A percentile compares a stretch with the other conserved stretches of the same genome.
phyloP scores from a whole-genome alignment of 2,888 invertebrate species.

The Agrotis segetum region DNA sequence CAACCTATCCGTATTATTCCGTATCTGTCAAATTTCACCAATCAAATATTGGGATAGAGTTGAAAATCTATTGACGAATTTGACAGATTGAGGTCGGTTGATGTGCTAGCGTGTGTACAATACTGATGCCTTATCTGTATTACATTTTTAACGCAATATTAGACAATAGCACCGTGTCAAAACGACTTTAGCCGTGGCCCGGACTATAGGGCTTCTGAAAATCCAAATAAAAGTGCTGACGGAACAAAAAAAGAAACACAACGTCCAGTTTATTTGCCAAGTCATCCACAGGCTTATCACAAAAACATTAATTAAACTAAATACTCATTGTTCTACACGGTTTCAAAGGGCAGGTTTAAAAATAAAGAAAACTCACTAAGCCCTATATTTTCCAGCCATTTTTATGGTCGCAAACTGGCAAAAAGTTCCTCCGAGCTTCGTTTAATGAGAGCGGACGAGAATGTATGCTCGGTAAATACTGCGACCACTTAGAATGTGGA shows the following conservation, averaged over 20 bases:
- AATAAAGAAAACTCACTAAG: constrained; percentile 66
- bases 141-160: too few species aligned
- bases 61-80: too few species aligned
- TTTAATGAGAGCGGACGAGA: constrained; percentile 80
- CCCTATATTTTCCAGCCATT: constrained; percentile 72
- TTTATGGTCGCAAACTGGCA: constrained; percentile 75
- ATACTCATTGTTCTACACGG: constrained; percentile 25
- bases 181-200: too few species aligned
- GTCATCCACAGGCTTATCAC: background rate
- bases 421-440: constrained; percentile 78
- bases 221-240: background rate
- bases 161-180: too few species aligned
- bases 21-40: too few species aligned
- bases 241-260: background rate
- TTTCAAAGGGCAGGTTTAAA: constrained; percentile 51
- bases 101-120: too few species aligned
- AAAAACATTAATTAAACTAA: constrained; percentile 24
- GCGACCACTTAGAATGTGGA: constrained; percentile 58
- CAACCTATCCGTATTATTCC: too few species aligned
- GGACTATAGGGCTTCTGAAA: too few species aligned
- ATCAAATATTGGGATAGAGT: too few species aligned
- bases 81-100: too few species aligned
- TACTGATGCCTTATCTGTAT: too few species aligned
- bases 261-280: background rate
- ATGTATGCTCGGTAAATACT: constrained; percentile 74